These are phyloP conservation scores for Branchellion lobata DNA, from an alignment of 2,888 invertebrate species.

Conservation along the genomic window DNA sequence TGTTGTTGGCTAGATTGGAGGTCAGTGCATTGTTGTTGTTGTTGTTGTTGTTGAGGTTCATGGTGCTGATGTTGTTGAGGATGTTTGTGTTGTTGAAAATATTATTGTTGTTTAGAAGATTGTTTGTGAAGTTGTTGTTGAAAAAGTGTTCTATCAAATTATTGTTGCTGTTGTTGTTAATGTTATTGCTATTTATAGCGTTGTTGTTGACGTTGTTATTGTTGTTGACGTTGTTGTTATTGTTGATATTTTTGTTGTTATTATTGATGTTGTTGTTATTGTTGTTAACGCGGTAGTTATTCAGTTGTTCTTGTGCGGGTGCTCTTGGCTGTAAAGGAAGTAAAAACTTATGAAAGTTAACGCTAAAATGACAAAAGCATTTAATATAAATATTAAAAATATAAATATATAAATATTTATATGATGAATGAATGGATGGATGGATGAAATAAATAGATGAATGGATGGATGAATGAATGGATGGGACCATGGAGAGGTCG, in stretches of 20 bases:
- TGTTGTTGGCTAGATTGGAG: not conserved
- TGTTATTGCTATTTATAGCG: too few relatives aligned
- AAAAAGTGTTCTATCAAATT: too few relatives aligned
- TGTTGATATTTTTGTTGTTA: not conserved
- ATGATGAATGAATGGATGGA: too few relatives aligned
- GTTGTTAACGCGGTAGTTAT: not conserved
- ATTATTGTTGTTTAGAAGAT: not conserved
- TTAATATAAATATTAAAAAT: too few relatives aligned
- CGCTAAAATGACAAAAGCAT: too few relatives aligned
- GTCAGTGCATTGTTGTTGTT: not conserved
- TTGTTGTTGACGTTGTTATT: too few relatives aligned
- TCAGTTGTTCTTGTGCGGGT: not conserved
- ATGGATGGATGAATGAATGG: too few relatives aligned
- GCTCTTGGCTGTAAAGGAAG: not conserved
- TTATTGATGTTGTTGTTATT: not conserved
- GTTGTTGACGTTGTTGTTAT: not conserved
- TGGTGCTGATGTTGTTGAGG: not conserved
- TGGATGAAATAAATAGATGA: too few relatives aligned
- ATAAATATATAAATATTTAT: too few relatives aligned
- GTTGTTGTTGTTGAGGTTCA: not conserved
- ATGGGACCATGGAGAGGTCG: conserved; percentile 47
- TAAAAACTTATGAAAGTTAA: too few relatives aligned
- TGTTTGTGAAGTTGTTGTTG: not conserved
- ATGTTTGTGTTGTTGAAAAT: not conserved
- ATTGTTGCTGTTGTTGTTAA: too few relatives aligned